phyloP scores from a whole-genome alignment of 2,113 vertebrate species.

The Cryptotis parvus region DNA sequence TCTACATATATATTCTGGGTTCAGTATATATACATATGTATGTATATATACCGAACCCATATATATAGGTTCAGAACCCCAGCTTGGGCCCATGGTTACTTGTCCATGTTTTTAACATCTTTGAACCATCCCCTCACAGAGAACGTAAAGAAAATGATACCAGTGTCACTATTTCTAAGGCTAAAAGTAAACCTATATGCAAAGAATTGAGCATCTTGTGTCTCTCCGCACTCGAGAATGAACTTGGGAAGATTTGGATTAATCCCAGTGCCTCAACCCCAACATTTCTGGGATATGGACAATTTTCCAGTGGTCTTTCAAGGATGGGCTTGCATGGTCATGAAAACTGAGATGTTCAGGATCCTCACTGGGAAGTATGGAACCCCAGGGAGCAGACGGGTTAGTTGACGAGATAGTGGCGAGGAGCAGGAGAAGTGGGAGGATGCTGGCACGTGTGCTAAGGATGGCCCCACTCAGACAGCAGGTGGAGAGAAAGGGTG shows the following conservation, averaged over 20 bases:
- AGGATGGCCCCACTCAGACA: not conserved
- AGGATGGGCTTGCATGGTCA: not conserved
- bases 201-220: not conserved
- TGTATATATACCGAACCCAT: no score
- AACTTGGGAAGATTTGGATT: not conserved
- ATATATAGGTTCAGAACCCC: not conserved
- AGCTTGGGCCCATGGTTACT: not conserved
- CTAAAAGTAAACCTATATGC: not conserved
- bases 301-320: no score
- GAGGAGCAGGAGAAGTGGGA: no score
- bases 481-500: not conserved
- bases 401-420: no score
- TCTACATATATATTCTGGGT: no score
- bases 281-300: no score
- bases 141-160: not conserved
- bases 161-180: not conserved
- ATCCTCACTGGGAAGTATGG: not conserved
- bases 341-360: not conserved
- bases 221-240: no score
- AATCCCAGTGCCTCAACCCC: no score
- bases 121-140: conserved; percentile 2
- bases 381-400: not conserved
- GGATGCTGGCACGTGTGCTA: no score
- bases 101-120: not conserved
- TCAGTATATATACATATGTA: no score